These are phyloP conservation scores for Malurus alboscapulatus DNA, from an alignment of 2,113 vertebrate species.

Conservation along the genomic window DNA sequence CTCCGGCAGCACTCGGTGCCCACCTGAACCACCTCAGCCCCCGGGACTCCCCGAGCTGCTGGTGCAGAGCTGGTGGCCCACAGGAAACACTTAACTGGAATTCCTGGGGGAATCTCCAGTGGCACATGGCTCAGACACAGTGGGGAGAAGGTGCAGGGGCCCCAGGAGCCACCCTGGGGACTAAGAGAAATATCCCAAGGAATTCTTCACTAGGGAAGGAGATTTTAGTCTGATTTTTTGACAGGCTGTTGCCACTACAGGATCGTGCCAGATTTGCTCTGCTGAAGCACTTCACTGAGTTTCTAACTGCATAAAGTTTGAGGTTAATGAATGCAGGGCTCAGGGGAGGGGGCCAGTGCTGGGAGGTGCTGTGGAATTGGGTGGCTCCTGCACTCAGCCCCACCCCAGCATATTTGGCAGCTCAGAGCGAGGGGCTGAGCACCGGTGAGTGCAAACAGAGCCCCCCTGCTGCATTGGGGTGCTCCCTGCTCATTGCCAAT, in stretches of 20 bases:
- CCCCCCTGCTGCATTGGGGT: neutral
- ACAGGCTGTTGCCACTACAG: neutral
- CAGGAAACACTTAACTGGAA: neutral
- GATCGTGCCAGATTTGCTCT: neutral
- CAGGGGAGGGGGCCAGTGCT: neutral
- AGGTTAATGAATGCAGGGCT: neutral
- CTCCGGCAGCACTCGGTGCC: fast-evolving
- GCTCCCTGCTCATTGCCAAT: neutral
- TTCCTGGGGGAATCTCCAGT: neutral
- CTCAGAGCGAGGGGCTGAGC: fast-evolving
- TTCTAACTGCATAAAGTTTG: neutral
- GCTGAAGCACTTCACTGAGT: neutral
- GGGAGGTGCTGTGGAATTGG: neutral
- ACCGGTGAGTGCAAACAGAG: neutral
- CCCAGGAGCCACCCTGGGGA: neutral
- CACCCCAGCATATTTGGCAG: neutral
- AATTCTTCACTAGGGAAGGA: neutral
- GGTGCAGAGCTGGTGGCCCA: no score
- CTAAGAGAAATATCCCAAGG: neutral
- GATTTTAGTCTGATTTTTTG: neutral
- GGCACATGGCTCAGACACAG: fast-evolving
- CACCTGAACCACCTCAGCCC: neutral
- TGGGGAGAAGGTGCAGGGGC: fast-evolving
- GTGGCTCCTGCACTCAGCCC: neutral
- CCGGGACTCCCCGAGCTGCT: fast-evolving